Conservation (phyloP, 2,797 vertebrate species). For the Parauchenoglanis ngamensis region DNA sequence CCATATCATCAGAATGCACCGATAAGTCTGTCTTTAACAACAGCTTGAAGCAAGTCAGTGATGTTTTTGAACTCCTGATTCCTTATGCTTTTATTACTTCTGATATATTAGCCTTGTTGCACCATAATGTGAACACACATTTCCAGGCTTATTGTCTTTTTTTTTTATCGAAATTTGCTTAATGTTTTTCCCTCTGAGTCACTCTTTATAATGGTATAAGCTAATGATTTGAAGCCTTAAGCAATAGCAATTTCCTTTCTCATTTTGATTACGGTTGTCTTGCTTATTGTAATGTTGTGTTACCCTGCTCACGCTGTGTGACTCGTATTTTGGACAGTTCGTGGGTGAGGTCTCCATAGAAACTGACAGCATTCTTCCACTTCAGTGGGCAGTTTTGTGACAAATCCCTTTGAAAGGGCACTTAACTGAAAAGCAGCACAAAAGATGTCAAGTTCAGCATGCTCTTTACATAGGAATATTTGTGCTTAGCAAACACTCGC, state of each 20-base stretch:
- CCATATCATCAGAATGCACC: not conserved
- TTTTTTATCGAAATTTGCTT: not conserved
- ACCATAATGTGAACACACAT: not conserved
- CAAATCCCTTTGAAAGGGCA: conserved; percentile 55
- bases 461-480: conserved; percentile 27
- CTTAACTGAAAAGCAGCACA: conserved; percentile 51
- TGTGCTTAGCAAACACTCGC: not conserved
- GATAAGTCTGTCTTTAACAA: not conserved
- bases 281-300: conserved; percentile 23
- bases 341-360: conserved; percentile 62
- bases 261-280: not conserved
- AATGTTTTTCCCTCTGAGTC: not conserved
- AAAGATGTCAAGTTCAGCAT: conserved; percentile 60
- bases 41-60: not conserved
- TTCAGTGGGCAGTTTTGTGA: conserved; percentile 58
- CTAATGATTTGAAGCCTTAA: not conserved
- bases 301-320: conserved; percentile 17
- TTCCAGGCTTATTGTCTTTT: not conserved
- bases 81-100: not conserved
- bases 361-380: conserved; percentile 53
- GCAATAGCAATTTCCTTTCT: not conserved
- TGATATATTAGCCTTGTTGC: not conserved
- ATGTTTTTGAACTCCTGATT: not conserved
- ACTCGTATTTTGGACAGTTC: conserved; percentile 47
- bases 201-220: not conserved